Evolutionary conservation across 2,113 vertebrate genomes (phyloP), one percentile per base, ranked within the genome.

Genomic region (Perca flavescens): DNA sequence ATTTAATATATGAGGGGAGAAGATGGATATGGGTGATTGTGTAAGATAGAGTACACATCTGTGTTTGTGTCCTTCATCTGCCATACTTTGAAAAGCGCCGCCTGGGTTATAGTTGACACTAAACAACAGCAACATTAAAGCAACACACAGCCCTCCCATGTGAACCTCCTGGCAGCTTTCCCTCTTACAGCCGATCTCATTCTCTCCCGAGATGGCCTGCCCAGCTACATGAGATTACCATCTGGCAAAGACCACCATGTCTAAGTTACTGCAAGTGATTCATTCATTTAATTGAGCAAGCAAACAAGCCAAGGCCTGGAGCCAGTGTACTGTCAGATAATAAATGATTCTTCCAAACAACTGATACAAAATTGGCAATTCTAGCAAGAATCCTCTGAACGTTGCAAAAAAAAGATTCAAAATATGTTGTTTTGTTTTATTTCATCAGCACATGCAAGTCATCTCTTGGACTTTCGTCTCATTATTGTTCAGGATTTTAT

Each of bases 221-320:
- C 69, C 72, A 66, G 85, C 67, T 79, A 81, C 77, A 53, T 49
- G 16, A 84, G 71, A 89, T 85, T 89, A 47, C 66, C 80, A 86
- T 91, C 88, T 91, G 90, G 91, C 71, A 86, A 54, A 77, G 85
- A 72, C 67, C 68, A 64, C 77, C 80, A 70, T 81, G 70, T 83
- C 70, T 79, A 80, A 79, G 53, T 83, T 65, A 83, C 88, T 89
- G 47, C 79, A 77, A 88, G 74, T 82, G 79, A 88, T 85, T 86
- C 75, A 77, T 77, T 89, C 64, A 31, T 86, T 85, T 72, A 89
- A 84, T 60, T 86, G 80, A 87, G 85, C 80, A 90, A 89, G 79
- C 54, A 80, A 84, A 80, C 83, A 76, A 73, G 73, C 80, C 84
- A 62, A 85, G 53, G 78, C 82, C 76, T 21, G 21, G 61, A 78